Evolutionary conservation across 2,113 vertebrate species (phyloP).

Genomic region (Fregetta grallaria): DNA sequence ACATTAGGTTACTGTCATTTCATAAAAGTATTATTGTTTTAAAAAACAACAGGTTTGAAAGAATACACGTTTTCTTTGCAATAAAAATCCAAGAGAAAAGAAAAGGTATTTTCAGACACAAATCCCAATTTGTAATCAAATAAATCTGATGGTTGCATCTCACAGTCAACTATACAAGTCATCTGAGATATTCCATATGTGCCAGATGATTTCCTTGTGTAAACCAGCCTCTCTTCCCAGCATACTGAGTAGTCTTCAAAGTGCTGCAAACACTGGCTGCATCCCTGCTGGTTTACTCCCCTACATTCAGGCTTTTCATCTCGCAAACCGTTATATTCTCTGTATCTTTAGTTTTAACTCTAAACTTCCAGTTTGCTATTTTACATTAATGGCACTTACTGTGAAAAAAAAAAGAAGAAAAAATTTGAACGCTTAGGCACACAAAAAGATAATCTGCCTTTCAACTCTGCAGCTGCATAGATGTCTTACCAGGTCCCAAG

Average conservation of each 20-base stretch:
- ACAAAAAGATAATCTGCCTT: not conserved
- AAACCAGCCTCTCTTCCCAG: constrained; percentile 6
- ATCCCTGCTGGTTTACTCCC: not conserved
- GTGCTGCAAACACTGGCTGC: not conserved
- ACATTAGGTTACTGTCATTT: not conserved
- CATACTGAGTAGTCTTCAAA: not conserved
- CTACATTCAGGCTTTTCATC: not conserved
- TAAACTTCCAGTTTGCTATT: constrained; percentile 42
- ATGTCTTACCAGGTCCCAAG: not conserved
- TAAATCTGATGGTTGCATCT: not conserved
- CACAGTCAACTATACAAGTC: not conserved
- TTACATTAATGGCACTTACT: constrained; percentile 77
- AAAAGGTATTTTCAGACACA: constrained; percentile 2
- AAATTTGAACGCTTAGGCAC: constrained; percentile 50
- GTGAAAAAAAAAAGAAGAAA: not conserved
- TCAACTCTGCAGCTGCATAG: constrained; percentile 51
- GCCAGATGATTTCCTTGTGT: not conserved
- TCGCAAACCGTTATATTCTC: not conserved
- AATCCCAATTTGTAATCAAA: not conserved
- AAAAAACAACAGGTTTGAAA: constrained; percentile 1
- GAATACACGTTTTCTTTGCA: not conserved
- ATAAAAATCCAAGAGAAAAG: not conserved
- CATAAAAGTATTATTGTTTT: not conserved
- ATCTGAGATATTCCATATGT: not conserved
- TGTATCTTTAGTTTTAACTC: constrained; percentile 15